phyloP scores from a whole-genome alignment of 1,140 invertebrate genomes.

The Cecropterus lyciades region DNA sequence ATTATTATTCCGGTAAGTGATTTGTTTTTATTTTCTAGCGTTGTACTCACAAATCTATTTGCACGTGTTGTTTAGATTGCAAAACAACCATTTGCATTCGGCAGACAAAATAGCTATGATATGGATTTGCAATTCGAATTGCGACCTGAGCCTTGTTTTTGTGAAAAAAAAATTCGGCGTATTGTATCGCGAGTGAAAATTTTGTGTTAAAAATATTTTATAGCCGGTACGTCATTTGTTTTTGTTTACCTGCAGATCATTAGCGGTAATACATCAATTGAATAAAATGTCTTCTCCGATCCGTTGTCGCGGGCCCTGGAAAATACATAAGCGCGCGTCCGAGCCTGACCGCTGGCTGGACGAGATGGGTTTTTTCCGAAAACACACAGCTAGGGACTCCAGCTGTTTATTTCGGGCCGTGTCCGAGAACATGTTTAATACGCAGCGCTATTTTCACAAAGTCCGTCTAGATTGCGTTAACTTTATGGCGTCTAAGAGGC shows the following conservation, averaged over 20 bases:
- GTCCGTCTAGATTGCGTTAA: slow-evolving; percentile 89
- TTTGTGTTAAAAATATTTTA: slow-evolving; percentile 22
- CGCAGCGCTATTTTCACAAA: slow-evolving; percentile 89
- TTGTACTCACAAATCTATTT: slow-evolving; percentile 54
- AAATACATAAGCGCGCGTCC: slow-evolving; percentile 76
- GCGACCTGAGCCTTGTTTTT: slow-evolving; percentile 17
- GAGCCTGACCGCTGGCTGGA: slow-evolving; percentile 90
- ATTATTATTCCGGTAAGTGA: slow-evolving; percentile 72
- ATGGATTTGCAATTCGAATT: slow-evolving; percentile 60
- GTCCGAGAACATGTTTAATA: slow-evolving; percentile 93
- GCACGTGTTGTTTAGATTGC: slow-evolving; percentile 77
- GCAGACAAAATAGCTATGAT: slow-evolving; percentile 73
- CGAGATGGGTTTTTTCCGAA: slow-evolving; percentile 90
- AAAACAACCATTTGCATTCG: slow-evolving; percentile 79
- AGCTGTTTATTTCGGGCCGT: slow-evolving; percentile 93
- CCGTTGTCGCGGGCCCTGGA: slow-evolving; percentile 76
- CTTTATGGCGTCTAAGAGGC: slow-evolving; percentile 87
- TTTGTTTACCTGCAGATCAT: slow-evolving; percentile 81
- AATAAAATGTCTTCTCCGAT: slow-evolving; percentile 72
- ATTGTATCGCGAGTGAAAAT: slow-evolving; percentile 15
- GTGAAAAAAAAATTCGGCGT: slow-evolving; percentile 1
- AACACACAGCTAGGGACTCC: slow-evolving; percentile 92
- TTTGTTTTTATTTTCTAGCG: slow-evolving; percentile 48
- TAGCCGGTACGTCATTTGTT: slow-evolving; percentile 69
- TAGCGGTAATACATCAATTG: slow-evolving; percentile 48